phyloP scores from a whole-genome alignment of 2,113 vertebrate genomes.

The Gymnarchus niloticus region DNA sequence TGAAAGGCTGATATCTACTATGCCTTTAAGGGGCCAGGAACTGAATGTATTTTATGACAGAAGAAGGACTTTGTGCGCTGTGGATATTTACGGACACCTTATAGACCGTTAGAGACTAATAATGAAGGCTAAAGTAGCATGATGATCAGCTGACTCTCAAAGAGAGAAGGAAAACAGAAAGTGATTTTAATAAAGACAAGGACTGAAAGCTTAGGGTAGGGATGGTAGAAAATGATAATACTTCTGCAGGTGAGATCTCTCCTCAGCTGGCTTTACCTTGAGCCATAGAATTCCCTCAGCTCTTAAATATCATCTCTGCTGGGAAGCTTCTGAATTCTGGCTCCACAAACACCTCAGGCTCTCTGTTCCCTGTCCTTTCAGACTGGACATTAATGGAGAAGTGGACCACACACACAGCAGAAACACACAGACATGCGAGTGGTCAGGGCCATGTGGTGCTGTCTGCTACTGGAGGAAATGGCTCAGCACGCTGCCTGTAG shows the following conservation, averaged over 20 bases:
- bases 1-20: too few relatives aligned
- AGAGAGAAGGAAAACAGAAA: too few relatives aligned
- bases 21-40: too few relatives aligned
- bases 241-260: not conserved
- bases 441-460: not conserved
- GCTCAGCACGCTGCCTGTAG: not conserved
- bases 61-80: too few relatives aligned
- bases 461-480: not conserved
- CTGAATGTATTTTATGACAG: too few relatives aligned
- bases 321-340: not conserved
- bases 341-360: not conserved
- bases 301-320: not conserved
- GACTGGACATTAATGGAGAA: not conserved
- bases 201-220: too few relatives aligned
- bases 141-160: not conserved
- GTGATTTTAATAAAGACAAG: not conserved
- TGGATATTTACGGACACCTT: not conserved
- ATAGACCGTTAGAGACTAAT: not conserved
- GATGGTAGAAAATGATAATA: not conserved
- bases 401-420: slow-evolving; percentile 33
- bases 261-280: not conserved
- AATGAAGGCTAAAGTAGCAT: not conserved
- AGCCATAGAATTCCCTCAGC: not conserved
- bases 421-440: slow-evolving; percentile 13
- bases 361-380: not conserved